Evolutionary conservation across 2,888 invertebrate genomes (phyloP).

Genomic region (Dorcus parallelipipedus): DNA sequence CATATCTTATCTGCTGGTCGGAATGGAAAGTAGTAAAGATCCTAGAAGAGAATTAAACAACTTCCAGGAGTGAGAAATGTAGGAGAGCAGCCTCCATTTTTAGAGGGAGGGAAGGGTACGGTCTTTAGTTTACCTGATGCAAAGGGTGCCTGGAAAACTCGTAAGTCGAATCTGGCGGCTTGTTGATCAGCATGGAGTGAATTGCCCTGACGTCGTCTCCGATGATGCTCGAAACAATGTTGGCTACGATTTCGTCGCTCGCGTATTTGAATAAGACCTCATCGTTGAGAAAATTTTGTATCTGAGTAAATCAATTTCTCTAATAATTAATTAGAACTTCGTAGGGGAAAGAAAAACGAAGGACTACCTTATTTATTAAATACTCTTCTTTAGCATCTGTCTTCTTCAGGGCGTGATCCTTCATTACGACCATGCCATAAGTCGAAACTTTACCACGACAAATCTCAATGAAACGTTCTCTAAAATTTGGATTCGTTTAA

Average conservation of each 20-base stretch:
- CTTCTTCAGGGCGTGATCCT: slow-evolving; percentile 61
- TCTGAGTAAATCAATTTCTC: slow-evolving; percentile 3
- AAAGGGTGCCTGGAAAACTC: slow-evolving; percentile 61
- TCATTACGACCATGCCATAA: slow-evolving; percentile 62
- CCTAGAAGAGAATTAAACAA: slow-evolving; percentile 52
- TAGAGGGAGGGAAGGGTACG: background rate
- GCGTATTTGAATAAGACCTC: slow-evolving; percentile 68
- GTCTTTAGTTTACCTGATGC: slow-evolving; percentile 41
- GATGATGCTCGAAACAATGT: slow-evolving; percentile 67
- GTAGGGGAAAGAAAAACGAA: no score
- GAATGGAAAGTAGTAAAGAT: slow-evolving; percentile 84
- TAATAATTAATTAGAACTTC: background rate
- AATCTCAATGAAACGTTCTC: slow-evolving; percentile 68
- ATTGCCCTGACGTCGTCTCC: slow-evolving; percentile 71
- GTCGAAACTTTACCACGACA: slow-evolving; percentile 58
- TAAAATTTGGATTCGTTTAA: slow-evolving; percentile 39
- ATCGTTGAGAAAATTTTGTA: slow-evolving; percentile 57
- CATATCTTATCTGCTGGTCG: slow-evolving; percentile 76
- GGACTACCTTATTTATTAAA: slow-evolving; percentile 62
- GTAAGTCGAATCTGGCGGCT: slow-evolving; percentile 72
- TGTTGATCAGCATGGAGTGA: slow-evolving; percentile 86
- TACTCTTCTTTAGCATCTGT: slow-evolving; percentile 61
- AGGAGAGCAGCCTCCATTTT: no score
- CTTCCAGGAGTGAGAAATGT: no score
- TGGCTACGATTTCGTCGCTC: slow-evolving; percentile 58